These are phyloP conservation scores for Atrichornis clamosus DNA, from an alignment of 2,113 vertebrate species.

Conservation along the genomic window DNA sequence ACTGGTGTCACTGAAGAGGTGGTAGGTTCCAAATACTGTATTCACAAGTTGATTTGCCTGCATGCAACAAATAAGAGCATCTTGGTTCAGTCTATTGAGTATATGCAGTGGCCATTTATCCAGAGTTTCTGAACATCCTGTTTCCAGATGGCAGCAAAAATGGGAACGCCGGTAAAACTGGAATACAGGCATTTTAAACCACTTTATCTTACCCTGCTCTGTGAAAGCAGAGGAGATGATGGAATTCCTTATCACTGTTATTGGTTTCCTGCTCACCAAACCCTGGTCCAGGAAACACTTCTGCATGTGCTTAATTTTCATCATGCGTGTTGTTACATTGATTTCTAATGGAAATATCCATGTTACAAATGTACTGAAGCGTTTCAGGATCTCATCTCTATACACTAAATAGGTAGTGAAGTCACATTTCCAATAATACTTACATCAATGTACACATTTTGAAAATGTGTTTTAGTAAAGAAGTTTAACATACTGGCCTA, in stretches of 20 bases:
- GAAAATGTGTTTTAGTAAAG: neutral
- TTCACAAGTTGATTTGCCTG: neutral
- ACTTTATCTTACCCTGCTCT: constrained; percentile 2
- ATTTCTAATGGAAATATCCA: constrained; percentile 30
- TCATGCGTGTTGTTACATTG: constrained; percentile 23
- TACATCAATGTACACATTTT: neutral
- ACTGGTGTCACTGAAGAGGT: neutral
- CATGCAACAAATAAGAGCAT: neutral
- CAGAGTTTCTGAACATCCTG: constrained; percentile 53
- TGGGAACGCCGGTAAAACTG: neutral
- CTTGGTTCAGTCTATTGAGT: constrained; percentile 6
- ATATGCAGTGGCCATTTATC: neutral
- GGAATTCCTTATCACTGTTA: constrained; percentile 50
- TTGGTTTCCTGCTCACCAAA: constrained; percentile 38
- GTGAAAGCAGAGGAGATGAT: constrained; percentile 25
- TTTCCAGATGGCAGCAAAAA: constrained; percentile 52
- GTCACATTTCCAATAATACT: neutral
- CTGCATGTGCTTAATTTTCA: constrained; percentile 39
- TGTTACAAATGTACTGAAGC: constrained; percentile 2
- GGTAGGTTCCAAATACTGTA: neutral
- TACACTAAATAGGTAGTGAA: neutral
- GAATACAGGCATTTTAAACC: constrained; percentile 35
- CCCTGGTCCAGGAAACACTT: neutral
- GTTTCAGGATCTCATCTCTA: neutral
- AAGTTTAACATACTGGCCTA: neutral